phyloP scores from a whole-genome alignment of 2,113 vertebrate genomes.

The Rhizomys pruinosus region DNA sequence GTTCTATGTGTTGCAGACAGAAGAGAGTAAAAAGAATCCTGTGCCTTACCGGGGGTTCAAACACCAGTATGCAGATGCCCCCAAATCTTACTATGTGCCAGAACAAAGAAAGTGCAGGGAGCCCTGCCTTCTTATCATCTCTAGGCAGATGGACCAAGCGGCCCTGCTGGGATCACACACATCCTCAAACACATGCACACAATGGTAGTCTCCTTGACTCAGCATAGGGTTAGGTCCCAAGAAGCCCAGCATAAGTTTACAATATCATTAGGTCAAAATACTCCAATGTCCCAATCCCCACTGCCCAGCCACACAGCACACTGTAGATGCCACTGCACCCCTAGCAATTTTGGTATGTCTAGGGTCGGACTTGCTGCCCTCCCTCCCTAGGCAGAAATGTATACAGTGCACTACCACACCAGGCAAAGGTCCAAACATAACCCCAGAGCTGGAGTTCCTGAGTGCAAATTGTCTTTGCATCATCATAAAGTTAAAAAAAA shows the following conservation, averaged over 20 bases:
- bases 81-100: background rate
- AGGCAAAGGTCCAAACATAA: background rate
- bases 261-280: background rate
- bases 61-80: background rate
- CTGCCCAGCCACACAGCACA: background rate
- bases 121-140: fast-evolving
- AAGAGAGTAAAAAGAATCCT: background rate
- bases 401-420: background rate
- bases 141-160: background rate
- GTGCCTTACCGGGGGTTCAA: background rate
- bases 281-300: background rate
- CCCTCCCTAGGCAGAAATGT: background rate
- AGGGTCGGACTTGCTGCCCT: background rate
- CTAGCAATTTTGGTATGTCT: background rate
- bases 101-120: background rate
- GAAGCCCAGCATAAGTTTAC: background rate
- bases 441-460: no score
- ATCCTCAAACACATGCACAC: background rate
- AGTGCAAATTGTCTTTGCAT: no score
- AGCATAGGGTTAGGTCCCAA: background rate
- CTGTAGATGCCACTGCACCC: background rate
- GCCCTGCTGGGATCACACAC: background rate
- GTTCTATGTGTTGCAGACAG: no score
- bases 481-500: background rate
- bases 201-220: background rate